Percentiles rank a stretch among this genome's conserved stretches.
Conservation (phyloP, 2,113 vertebrate genomes). For the Larimichthys crocea region DNA sequence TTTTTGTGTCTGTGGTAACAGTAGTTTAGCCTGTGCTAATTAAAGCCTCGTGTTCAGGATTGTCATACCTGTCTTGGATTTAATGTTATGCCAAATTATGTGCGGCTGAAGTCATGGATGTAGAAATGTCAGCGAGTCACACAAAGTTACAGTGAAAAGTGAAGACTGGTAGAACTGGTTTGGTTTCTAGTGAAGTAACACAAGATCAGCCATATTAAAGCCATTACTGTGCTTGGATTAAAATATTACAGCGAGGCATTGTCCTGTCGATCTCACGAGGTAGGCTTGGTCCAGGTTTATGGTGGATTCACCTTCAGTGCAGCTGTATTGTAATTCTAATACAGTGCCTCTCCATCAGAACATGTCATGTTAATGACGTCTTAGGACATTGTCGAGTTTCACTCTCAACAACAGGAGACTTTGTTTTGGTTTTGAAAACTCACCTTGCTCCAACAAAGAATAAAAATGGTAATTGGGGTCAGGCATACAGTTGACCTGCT, state of each 20-base stretch:
- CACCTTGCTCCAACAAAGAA: constrained; percentile 13
- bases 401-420: constrained; percentile 11
- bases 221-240: not conserved
- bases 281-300: not conserved
- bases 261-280: not conserved
- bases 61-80: constrained; percentile 48
- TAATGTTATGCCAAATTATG: not conserved
- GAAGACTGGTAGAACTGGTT: not conserved
- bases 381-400: not conserved
- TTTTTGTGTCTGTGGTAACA: constrained; percentile 1
- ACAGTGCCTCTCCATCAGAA: constrained; percentile 6
- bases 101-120: not conserved
- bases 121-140: not conserved
- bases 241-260: not conserved
- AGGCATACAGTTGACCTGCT: constrained; percentile 60
- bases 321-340: not conserved
- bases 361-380: not conserved
- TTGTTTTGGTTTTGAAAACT: constrained; percentile 16
- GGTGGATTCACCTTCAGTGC: not conserved
- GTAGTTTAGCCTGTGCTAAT: constrained; percentile 8
- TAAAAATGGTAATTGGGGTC: constrained; percentile 51
- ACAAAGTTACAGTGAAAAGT: not conserved
- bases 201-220: not conserved
- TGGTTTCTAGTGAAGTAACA: not conserved
- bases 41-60: constrained; percentile 49